Conservation (phyloP, 2,888 invertebrate species). For the Dendrolimus pini region DNA sequence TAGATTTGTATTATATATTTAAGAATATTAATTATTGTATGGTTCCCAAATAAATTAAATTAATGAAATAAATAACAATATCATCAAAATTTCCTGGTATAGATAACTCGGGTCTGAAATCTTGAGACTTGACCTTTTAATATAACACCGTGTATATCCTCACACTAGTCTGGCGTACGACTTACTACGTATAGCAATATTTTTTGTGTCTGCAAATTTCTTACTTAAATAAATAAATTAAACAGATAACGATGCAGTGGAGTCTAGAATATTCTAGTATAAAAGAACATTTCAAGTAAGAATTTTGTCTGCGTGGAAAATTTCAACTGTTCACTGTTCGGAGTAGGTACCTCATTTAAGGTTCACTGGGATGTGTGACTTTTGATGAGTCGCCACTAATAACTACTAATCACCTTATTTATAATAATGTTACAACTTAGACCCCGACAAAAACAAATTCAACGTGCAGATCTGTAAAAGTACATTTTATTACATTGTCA, state of each 20-base stretch:
- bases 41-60: too few relatives aligned
- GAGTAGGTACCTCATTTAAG: not conserved
- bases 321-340: too few relatives aligned
- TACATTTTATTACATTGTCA: too few relatives aligned
- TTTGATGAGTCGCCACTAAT: not conserved
- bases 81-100: too few relatives aligned
- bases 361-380: not conserved
- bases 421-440: too few relatives aligned
- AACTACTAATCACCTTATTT: too few relatives aligned
- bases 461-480: too few relatives aligned
- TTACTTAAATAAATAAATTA: conserved; percentile 1
- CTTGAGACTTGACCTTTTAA: not conserved
- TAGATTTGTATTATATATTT: too few relatives aligned
- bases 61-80: too few relatives aligned
- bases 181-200: not conserved
- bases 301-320: not conserved
- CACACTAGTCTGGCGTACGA: not conserved
- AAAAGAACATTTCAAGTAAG: not conserved
- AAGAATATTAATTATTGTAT: too few relatives aligned
- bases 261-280: not conserved
- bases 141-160: not conserved
- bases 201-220: not conserved
- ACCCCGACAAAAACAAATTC: too few relatives aligned
- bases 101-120: not conserved
- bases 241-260: conserved; percentile 4